phyloP scores from a whole-genome alignment of 2,888 invertebrate species.

The Automeris io region DNA sequence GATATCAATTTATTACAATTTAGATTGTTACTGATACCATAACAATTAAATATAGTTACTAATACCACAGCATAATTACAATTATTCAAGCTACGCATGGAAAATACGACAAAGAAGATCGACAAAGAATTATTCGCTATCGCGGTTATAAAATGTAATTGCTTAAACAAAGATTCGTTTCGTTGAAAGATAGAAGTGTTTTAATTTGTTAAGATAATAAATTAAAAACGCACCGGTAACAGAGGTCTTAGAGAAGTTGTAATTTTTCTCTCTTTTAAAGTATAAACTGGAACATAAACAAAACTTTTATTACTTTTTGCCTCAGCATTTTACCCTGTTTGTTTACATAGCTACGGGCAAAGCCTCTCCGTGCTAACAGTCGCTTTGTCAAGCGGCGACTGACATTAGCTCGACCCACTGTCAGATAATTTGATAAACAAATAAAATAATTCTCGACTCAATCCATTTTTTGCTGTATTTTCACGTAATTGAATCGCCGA shows the following conservation, averaged over 20 bases:
- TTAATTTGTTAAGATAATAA: constrained; percentile 10
- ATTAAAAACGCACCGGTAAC: constrained; percentile 17
- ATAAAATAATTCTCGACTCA: constrained; percentile 51
- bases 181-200: constrained; percentile 8
- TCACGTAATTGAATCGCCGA: constrained; percentile 2
- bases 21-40: no score
- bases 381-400: constrained; percentile 71
- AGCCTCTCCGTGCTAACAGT: constrained; percentile 71
- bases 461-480: constrained; percentile 24
- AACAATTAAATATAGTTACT: no score
- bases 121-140: constrained; percentile 21
- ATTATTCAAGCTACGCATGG: no score
- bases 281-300: constrained; percentile 30
- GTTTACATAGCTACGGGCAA: constrained; percentile 64
- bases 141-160: constrained; percentile 9
- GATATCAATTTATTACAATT: no score
- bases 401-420: constrained; percentile 67
- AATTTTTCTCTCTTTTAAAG: constrained; percentile 22
- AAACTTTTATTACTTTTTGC: constrained; percentile 55
- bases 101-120: not conserved
- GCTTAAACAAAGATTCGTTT: constrained; percentile 1
- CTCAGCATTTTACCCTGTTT: constrained; percentile 53
- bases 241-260: constrained; percentile 24
- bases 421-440: constrained; percentile 65
- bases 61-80: no score